Evolutionary conservation across 2,113 vertebrate genomes (phyloP).

Genomic region (Suncus etruscus): DNA sequence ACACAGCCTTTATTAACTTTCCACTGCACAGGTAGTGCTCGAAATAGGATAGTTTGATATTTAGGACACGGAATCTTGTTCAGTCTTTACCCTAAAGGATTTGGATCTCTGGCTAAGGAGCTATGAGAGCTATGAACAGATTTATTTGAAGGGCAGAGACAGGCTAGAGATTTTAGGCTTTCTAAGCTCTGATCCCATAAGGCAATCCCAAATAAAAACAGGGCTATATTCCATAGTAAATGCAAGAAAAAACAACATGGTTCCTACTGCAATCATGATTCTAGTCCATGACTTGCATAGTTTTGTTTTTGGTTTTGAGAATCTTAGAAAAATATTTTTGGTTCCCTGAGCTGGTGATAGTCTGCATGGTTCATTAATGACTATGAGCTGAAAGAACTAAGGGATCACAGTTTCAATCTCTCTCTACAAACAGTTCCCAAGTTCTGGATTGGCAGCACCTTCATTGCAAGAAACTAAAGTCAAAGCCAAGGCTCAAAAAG

Average conservation of each 20-base stretch:
- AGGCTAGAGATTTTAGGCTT: neutral
- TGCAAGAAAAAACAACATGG: neutral
- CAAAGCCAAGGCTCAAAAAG: neutral
- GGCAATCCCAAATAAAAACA: neutral
- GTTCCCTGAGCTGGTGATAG: neutral
- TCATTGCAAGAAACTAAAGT: neutral
- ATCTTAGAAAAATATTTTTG: neutral
- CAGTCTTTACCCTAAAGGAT: neutral
- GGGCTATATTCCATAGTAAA: conserved; percentile 3
- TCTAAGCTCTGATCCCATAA: neutral
- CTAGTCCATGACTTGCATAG: neutral
- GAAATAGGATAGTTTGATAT: neutral
- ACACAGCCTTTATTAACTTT: neutral
- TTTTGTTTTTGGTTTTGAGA: neutral
- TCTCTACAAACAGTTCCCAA: neutral
- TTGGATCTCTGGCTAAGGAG: neutral
- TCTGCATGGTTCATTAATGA: neutral
- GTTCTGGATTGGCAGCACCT: neutral
- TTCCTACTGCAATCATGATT: neutral
- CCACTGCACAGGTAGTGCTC: neutral
- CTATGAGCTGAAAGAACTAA: neutral
- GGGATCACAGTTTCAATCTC: neutral
- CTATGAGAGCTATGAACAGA: neutral
- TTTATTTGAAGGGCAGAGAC: neutral
- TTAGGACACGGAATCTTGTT: neutral